A percentile compares a stretch with the other conserved stretches of the same genome.
Conservation (phyloP, 2,888 invertebrate genomes). For the Frankliniella fusca region DNA sequence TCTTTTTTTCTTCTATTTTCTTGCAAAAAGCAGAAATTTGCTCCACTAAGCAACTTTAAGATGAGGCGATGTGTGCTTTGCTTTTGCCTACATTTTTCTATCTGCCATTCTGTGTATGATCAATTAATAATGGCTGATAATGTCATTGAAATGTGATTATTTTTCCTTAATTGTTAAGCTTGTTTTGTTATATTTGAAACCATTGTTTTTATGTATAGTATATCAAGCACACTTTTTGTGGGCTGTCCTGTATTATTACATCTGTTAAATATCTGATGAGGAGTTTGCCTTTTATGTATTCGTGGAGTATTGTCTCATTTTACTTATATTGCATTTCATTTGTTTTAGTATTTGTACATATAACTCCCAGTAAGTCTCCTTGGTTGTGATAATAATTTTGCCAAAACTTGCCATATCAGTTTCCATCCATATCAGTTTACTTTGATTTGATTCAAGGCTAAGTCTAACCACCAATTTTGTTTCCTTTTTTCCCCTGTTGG, state of each 20-base stretch:
- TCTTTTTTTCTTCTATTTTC: neutral
- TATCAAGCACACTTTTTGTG: neutral
- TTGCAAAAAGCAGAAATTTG: neutral
- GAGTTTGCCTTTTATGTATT: neutral
- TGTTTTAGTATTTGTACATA: neutral
- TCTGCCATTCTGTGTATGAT: neutral
- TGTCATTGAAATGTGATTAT: slow-evolving; percentile 26
- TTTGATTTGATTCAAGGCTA: neutral
- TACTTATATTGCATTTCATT: neutral
- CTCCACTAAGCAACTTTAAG: no score
- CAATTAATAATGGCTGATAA: neutral
- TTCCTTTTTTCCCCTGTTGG: neutral
- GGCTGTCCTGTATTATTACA: neutral
- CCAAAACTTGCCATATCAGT: slow-evolving; percentile 24
- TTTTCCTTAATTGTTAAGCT: slow-evolving; percentile 14
- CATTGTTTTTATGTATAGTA: neutral
- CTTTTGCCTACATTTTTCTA: neutral
- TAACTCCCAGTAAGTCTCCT: neutral
- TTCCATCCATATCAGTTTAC: neutral
- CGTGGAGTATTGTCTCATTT: neutral
- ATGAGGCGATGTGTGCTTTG: neutral
- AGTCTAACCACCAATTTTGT: neutral
- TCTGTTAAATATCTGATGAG: neutral
- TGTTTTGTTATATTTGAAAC: slow-evolving; percentile 17
- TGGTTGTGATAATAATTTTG: slow-evolving; percentile 25